These are phyloP conservation scores for Zaprionus davidi DNA, from an alignment of 1,140 invertebrate species.

Conservation along the genomic window DNA sequence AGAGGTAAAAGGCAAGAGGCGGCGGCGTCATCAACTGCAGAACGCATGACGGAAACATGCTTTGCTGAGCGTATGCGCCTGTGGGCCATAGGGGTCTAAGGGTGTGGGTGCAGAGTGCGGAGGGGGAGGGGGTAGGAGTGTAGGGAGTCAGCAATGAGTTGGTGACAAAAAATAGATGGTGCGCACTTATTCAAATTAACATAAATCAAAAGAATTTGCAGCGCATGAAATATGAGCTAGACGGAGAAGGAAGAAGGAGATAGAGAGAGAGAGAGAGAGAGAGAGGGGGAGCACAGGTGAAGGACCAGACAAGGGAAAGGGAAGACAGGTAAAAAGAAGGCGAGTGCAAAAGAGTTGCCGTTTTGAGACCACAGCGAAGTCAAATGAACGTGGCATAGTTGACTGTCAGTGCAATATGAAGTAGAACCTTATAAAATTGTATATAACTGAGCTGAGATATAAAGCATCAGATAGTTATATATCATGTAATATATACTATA, in stretches of 20 bases:
- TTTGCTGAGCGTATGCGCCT: conserved; percentile 25
- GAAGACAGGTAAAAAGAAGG: neutral
- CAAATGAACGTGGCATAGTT: conserved; percentile 6
- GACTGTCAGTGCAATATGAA: neutral
- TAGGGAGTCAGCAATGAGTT: conserved; percentile 38
- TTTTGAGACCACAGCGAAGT: neutral
- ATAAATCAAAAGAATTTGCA: conserved; percentile 73
- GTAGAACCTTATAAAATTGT: neutral
- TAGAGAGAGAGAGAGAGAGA: neutral
- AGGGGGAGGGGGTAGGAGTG: neutral
- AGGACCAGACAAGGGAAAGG: neutral
- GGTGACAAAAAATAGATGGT: conserved; percentile 62
- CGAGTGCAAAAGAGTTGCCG: conserved; percentile 1
- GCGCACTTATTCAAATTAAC: conserved; percentile 74
- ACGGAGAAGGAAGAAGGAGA: neutral
- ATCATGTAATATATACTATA: neutral
- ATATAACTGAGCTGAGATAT: neutral
- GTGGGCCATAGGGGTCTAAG: neutral
- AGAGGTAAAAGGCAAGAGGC: conserved; percentile 6
- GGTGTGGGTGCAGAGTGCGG: neutral
- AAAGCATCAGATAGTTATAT: no score
- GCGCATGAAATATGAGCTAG: conserved; percentile 49
- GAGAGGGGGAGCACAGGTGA: neutral
- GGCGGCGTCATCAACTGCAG: conserved; percentile 34
- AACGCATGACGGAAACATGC: conserved; percentile 54